A percentile compares a stretch with the other conserved stretches of the same genome.
Evolutionary conservation across 1,140 invertebrate species (phyloP).

Genomic region (Episyrphus balteatus): DNA sequence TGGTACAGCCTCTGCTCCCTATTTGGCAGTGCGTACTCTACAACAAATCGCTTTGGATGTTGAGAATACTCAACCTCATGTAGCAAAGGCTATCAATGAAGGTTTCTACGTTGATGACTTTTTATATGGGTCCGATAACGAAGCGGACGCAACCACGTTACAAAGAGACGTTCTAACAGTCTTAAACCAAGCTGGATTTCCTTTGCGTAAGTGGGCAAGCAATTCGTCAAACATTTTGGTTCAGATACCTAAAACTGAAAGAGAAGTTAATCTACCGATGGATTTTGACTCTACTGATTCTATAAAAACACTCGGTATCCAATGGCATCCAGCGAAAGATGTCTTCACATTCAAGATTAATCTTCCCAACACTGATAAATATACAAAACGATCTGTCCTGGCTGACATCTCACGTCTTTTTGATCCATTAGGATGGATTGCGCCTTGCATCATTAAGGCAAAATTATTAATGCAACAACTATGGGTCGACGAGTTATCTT

Average conservation of each 20-base stretch:
- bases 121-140: constrained; percentile 22
- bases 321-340: constrained; percentile 5
- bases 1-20: constrained; percentile 25
- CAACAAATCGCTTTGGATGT: constrained; percentile 21
- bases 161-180: neutral
- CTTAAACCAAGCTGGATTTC: neutral
- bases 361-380: neutral
- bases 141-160: neutral
- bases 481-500: neutral
- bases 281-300: neutral
- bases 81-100: constrained; percentile 14
- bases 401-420: neutral
- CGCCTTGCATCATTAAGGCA: neutral
- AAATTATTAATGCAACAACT: neutral
- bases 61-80: constrained; percentile 14
- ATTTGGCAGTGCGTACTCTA: constrained; percentile 18
- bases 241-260: neutral
- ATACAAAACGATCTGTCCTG: too few species aligned
- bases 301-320: constrained; percentile 6
- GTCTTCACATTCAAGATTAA: constrained; percentile 4
- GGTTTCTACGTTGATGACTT: constrained; percentile 41
- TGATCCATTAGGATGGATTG: too few species aligned
- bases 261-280: too few species aligned
- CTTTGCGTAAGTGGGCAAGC: neutral
- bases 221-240: too few species aligned